phyloP scores from a whole-genome alignment of 2,113 vertebrate species.

The Aythya baeri region DNA sequence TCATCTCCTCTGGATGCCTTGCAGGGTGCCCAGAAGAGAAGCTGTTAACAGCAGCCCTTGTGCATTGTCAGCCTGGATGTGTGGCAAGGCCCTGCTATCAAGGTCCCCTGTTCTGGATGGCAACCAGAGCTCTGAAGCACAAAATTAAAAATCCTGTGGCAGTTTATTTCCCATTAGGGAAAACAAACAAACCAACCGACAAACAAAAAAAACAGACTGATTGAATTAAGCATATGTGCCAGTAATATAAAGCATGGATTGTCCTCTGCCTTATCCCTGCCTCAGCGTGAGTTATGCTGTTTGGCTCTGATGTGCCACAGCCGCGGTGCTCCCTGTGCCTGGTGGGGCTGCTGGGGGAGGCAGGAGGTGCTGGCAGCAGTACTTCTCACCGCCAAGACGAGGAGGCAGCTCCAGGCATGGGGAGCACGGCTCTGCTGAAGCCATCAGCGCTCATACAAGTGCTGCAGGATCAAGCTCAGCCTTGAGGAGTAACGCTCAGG shows the following conservation, averaged over 20 bases:
- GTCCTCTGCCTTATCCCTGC: not conserved
- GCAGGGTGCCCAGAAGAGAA: not conserved
- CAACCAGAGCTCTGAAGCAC: not conserved
- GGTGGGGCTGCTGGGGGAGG: not conserved
- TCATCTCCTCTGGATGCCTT: not conserved
- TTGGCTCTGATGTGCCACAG: accelerated
- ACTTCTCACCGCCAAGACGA: not conserved
- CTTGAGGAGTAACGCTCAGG: accelerated
- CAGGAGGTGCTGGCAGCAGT: not conserved
- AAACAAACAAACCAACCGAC: not conserved
- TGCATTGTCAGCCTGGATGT: not conserved
- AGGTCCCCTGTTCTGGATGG: conserved; percentile 13
- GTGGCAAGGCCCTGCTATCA: not conserved
- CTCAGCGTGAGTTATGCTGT: not conserved
- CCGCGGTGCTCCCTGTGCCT: accelerated
- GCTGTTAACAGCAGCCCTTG: not conserved
- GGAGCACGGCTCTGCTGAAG: not conserved
- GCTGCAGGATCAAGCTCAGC: not conserved
- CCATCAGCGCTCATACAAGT: not conserved
- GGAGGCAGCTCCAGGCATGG: accelerated
- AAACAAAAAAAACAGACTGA: not conserved
- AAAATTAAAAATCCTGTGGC: not conserved
- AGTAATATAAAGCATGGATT: not conserved
- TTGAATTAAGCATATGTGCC: not conserved
- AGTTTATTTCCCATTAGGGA: not conserved